phyloP scores from a whole-genome alignment of 2,113 vertebrate genomes.

The Phodopus roborovskii region DNA sequence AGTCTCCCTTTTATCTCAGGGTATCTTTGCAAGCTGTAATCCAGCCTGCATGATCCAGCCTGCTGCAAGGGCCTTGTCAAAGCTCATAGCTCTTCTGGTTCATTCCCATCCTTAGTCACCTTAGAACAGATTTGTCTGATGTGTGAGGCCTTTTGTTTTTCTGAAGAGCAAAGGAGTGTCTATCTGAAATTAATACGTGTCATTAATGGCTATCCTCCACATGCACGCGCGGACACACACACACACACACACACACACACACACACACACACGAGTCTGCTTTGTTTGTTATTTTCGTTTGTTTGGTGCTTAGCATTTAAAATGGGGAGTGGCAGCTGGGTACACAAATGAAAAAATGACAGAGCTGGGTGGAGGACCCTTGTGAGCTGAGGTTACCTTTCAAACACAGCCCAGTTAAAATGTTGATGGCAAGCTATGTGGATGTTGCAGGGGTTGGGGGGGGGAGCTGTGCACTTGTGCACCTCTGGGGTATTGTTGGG shows the following conservation, averaged over 20 bases:
- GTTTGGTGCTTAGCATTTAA: conserved; percentile 67
- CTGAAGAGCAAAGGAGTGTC: neutral
- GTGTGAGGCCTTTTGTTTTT: neutral
- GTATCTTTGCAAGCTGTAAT: neutral
- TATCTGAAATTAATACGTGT: neutral
- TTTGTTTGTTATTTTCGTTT: conserved; percentile 73
- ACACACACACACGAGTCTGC: too few relatives aligned
- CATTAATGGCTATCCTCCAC: conserved; percentile 35
- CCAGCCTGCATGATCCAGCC: neutral
- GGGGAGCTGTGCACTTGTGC: conserved; percentile 70
- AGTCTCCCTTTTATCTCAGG: neutral
- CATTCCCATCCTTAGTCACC: neutral
- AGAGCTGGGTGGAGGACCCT: neutral
- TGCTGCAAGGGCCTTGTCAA: neutral
- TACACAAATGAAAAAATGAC: conserved; percentile 55
- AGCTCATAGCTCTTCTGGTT: neutral
- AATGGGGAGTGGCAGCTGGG: conserved; percentile 42
- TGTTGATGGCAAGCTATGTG: conserved; percentile 57
- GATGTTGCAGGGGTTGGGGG: too few relatives aligned
- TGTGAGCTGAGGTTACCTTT: conserved; percentile 64
- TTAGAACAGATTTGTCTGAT: neutral
- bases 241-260: neutral
- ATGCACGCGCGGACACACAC: neutral
- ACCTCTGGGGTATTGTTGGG: conserved; percentile 84
- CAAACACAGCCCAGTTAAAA: conserved; percentile 69